phyloP scores from a whole-genome alignment of 2,888 invertebrate genomes.

The Luperina nickerlii region DNA sequence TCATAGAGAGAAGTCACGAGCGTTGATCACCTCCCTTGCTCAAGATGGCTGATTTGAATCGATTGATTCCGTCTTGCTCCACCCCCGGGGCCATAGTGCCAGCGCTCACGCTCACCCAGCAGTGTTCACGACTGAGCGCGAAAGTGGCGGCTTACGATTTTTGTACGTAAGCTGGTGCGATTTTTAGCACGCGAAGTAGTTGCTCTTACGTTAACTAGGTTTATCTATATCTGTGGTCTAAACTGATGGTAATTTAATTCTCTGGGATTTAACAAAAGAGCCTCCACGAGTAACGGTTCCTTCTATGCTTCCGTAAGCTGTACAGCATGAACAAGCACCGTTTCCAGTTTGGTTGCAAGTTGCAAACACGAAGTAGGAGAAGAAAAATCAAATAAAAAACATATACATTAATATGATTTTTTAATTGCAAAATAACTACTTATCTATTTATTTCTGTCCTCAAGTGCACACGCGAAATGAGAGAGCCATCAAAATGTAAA shows the following conservation, averaged over 20 bases:
- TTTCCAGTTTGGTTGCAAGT: neutral
- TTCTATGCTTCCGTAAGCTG: neutral
- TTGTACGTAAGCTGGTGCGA: too few relatives aligned
- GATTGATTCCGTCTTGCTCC: too few relatives aligned
- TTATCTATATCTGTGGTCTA: too few relatives aligned
- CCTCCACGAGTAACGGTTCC: neutral
- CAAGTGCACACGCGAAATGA: slow-evolving; percentile 10
- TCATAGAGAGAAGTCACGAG: neutral
- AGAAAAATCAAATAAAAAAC: neutral
- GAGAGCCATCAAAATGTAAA: slow-evolving; percentile 7
- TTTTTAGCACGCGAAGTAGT: too few relatives aligned
- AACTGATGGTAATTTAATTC: too few relatives aligned
- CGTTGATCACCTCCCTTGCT: neutral
- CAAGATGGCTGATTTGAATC: neutral
- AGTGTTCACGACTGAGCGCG: too few relatives aligned
- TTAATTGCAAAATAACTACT: too few relatives aligned
- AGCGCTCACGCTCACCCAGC: too few relatives aligned
- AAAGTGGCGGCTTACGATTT: too few relatives aligned
- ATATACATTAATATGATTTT: too few relatives aligned
- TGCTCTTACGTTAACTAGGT: too few relatives aligned
- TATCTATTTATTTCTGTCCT: slow-evolving; percentile 1
- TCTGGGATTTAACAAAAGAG: neutral
- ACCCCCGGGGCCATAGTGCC: too few relatives aligned
- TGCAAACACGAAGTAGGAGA: neutral
- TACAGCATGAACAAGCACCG: neutral